Evolutionary conservation across 2,113 vertebrate species (phyloP).

Genomic region (Lophura nycthemera): DNA sequence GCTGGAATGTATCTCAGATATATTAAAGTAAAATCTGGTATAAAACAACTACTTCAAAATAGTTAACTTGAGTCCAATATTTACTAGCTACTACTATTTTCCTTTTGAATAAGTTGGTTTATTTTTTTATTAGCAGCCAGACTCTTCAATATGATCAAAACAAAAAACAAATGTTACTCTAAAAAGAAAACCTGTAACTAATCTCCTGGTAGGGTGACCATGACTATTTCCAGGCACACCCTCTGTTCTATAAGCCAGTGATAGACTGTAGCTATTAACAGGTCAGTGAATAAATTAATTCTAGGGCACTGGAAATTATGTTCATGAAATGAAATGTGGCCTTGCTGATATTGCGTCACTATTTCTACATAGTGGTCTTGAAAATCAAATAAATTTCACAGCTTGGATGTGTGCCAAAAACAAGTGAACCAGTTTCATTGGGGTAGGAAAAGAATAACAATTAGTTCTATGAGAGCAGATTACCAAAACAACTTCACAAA

Average conservation of each 20-base stretch:
- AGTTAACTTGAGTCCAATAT: background rate
- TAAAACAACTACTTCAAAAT: background rate
- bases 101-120: slow-evolving; percentile 1
- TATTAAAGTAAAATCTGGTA: background rate
- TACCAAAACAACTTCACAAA: slow-evolving; percentile 54
- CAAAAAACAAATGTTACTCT: slow-evolving; percentile 28
- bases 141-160: background rate
- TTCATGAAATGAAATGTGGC: slow-evolving; percentile 72
- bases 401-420: slow-evolving; percentile 66
- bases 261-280: slow-evolving; percentile 69
- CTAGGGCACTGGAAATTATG: slow-evolving; percentile 69
- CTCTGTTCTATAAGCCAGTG: slow-evolving; percentile 59
- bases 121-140: slow-evolving; percentile 45
- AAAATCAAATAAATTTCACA: slow-evolving; percentile 73
- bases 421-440: slow-evolving; percentile 78
- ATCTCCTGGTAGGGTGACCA: slow-evolving; percentile 30
- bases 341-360: slow-evolving; percentile 74
- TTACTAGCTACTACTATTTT: background rate
- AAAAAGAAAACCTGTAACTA: slow-evolving; percentile 52
- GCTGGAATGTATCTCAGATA: background rate
- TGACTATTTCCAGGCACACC: slow-evolving; percentile 61
- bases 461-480: slow-evolving; percentile 55
- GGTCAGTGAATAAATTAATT: slow-evolving; percentile 77
- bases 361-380: slow-evolving; percentile 72
- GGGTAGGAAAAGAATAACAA: slow-evolving; percentile 66